Base-by-base conservation (phyloP, 2,888 invertebrate genomes). In the Scaptomyza cyrtandrae region DNA sequence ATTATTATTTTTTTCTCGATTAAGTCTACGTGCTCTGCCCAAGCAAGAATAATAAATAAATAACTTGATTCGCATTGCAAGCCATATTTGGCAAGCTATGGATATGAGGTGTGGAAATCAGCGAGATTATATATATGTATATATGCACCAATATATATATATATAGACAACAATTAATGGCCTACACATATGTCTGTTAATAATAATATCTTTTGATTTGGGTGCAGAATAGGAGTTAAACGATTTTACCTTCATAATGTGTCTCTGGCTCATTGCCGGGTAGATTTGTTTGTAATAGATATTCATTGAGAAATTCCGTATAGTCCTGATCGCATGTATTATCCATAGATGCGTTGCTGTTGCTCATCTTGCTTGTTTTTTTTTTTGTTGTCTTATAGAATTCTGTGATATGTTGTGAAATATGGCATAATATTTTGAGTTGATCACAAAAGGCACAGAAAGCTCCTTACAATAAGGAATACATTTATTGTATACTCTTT, bases 231-330 rank as follows among this genome's bases (percentile, higher is more conserved):
- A 14, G 7, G 39, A 14, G 31, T 24, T 7, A 0, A 13, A 14
- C 29, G 4, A 6, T 11, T 11, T 14, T 64, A 91, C 92, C 92
- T 85, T 92, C 92, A 62, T 92, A 92, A 71, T 91, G 91, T 53
- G 82, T 81, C 64, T 91, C 90, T 14, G 91, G 90, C 63, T 92
- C 92, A 64, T 90, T 90, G 63, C 88, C 79, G 9, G 90, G 83
- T 16, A 89, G 86, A 66, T 89, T 88, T 16, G 91, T 89, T 60
- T 92, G 92, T 71, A 91, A 75, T 50, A 90, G 76, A 80, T 91
- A 92, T 69, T 92, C 92, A 53, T 88, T 90, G 46, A 92, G 86
- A 61, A 92, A 92, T 75, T 92, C 92, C 52, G 90, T 91, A 61
- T 91, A 92, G 78, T 92, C 92, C 66, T 91, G 90, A 75, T 92